Evolutionary conservation across 2,113 vertebrate genomes (phyloP).

Genomic region (Erythrolamprus reginae): DNA sequence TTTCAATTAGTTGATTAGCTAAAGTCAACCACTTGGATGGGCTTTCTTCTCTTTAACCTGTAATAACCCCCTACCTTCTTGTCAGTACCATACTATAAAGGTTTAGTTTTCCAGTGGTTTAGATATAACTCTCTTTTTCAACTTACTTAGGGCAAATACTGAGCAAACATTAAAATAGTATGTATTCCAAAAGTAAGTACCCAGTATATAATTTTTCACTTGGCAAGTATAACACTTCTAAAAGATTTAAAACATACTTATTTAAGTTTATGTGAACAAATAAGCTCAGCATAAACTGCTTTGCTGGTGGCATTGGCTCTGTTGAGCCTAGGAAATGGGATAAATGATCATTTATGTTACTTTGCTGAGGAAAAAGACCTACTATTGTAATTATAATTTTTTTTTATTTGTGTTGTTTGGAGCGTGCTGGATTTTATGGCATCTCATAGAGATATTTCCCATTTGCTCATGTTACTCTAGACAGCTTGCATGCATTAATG

Average conservation of each 20-base stretch:
- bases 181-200: background rate
- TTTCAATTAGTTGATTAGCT: background rate
- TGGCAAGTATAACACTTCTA: background rate
- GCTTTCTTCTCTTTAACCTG: background rate
- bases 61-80: too few relatives aligned
- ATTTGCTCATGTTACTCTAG: background rate
- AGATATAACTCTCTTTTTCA: background rate
- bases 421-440: background rate
- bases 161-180: background rate
- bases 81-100: background rate
- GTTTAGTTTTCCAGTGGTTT: background rate
- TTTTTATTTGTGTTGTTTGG: background rate
- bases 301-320: background rate
- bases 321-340: background rate
- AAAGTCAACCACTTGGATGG: background rate
- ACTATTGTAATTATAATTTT: background rate
- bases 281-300: background rate
- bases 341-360: background rate
- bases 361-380: background rate
- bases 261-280: background rate
- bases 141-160: background rate
- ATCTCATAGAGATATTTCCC: background rate
- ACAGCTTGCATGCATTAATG: background rate
- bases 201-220: background rate
- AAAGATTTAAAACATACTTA: background rate